phyloP scores from a whole-genome alignment of 2,888 invertebrate genomes.

The Mactromeris polynyma region DNA sequence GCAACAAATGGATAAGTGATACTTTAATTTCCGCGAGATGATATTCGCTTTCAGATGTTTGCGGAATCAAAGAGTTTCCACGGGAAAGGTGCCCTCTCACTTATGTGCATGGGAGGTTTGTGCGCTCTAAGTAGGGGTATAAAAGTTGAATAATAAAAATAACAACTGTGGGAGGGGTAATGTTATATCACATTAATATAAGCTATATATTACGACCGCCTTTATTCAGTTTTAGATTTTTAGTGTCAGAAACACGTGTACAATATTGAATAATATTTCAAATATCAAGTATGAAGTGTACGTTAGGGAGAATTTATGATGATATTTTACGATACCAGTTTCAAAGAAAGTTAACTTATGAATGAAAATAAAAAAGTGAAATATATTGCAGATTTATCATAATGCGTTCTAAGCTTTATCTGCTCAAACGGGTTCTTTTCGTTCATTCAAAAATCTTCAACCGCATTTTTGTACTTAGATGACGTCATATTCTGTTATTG shows the following conservation, averaged over 20 bases:
- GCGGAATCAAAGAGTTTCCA: conserved; percentile 23
- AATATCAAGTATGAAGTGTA: neutral
- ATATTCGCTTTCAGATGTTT: conserved; percentile 5
- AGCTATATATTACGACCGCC: neutral
- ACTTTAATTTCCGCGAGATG: conserved; percentile 1
- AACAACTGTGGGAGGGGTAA: conserved; percentile 19
- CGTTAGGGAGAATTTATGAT: neutral
- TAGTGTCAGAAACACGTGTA: neutral
- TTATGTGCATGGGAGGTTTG: neutral
- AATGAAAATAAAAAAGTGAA: neutral
- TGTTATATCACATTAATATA: neutral
- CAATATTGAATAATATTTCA: neutral
- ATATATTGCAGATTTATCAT: neutral
- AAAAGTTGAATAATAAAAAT: conserved; percentile 15
- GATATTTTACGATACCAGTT: neutral
- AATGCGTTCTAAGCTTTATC: neutral
- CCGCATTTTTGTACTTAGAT: too few relatives aligned
- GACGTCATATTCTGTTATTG: too few relatives aligned
- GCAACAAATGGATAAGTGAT: conserved; percentile 45
- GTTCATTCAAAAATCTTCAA: neutral
- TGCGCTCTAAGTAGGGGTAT: neutral
- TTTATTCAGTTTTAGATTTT: neutral
- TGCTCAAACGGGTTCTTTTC: neutral
- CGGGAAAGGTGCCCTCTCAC: conserved; percentile 25
- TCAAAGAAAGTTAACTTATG: neutral